Evolutionary conservation across 2,797 vertebrate genomes (phyloP).

Genomic region (Sebastolobus alascanus): DNA sequence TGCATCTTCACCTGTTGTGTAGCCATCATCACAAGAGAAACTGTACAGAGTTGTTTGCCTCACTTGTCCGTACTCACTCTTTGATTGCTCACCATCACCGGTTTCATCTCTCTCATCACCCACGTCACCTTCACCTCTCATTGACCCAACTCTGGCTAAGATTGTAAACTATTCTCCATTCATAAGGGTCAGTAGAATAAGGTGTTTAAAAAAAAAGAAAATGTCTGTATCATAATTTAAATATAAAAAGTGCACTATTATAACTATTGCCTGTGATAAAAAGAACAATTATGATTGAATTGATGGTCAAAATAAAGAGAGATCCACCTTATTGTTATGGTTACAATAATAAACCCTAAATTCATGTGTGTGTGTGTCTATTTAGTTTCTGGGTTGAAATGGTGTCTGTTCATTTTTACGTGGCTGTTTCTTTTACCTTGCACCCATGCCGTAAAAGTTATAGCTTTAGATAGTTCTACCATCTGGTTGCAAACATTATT

Average conservation of each 20-base stretch:
- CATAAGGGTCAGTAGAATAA: constrained; percentile 86
- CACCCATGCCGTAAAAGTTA: background rate
- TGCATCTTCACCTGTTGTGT: constrained; percentile 67
- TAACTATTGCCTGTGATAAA: constrained; percentile 89
- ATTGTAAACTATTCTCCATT: constrained; percentile 88
- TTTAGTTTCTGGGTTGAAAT: constrained; percentile 62
- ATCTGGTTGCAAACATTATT: background rate
- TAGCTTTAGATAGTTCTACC: background rate
- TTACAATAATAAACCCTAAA: constrained; percentile 86
- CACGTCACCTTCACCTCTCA: constrained; percentile 74
- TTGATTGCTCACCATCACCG: constrained; percentile 73
- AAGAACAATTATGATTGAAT: constrained; percentile 86
- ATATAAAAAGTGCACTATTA: constrained; percentile 89
- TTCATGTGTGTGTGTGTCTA: constrained; percentile 79
- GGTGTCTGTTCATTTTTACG: background rate
- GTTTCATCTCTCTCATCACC: constrained; percentile 68
- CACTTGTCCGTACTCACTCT: constrained; percentile 68
- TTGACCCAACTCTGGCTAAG: constrained; percentile 85
- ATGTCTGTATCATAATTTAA: constrained; percentile 89
- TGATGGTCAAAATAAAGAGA: constrained; percentile 87
- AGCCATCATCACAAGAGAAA: constrained; percentile 68
- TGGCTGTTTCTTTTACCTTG: constrained; percentile 13
- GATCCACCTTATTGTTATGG: constrained; percentile 87
- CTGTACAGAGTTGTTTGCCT: constrained; percentile 72
- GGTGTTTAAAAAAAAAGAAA: constrained; percentile 84